Evolutionary conservation across 1,140 invertebrate genomes (phyloP).

Genomic region (Conopomorpha cramerella): DNA sequence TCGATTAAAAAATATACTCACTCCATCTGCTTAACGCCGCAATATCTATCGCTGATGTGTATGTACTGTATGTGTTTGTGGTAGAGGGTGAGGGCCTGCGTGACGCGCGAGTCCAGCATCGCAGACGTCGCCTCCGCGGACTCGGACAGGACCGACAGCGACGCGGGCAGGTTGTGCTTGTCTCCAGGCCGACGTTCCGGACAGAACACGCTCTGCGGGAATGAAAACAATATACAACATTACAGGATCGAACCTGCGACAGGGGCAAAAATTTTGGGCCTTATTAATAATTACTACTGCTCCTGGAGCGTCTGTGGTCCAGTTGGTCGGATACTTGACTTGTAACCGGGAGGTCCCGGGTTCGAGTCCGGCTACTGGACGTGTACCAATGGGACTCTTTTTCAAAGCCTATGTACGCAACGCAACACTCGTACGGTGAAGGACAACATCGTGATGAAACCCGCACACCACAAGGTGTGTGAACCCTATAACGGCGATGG

Average conservation of each 20-base stretch:
- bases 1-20: slow-evolving; percentile 61
- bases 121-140: slow-evolving; percentile 83
- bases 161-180: slow-evolving; percentile 81
- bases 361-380: too few relatives aligned
- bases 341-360: too few relatives aligned
- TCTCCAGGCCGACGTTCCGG: slow-evolving; percentile 88
- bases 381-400: not conserved
- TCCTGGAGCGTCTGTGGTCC: too few relatives aligned
- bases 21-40: slow-evolving; percentile 87
- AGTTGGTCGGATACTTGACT: too few relatives aligned
- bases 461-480: too few relatives aligned
- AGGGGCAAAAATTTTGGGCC: too few relatives aligned
- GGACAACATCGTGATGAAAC: too few relatives aligned
- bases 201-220: slow-evolving; percentile 81
- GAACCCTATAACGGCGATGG: too few relatives aligned
- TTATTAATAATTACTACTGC: too few relatives aligned
- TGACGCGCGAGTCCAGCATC: slow-evolving; percentile 80
- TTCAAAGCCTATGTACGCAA: too few relatives aligned
- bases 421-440: too few relatives aligned
- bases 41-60: slow-evolving; percentile 96
- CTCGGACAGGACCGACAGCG: slow-evolving; percentile 88
- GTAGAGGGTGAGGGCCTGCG: slow-evolving; percentile 84
- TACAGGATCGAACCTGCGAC: not conserved
- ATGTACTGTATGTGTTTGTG: slow-evolving; percentile 90
- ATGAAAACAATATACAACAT: not conserved